Base-by-base conservation (phyloP, 2,113 vertebrate species). In the Poeciliopsis turrubarensis region DNA sequence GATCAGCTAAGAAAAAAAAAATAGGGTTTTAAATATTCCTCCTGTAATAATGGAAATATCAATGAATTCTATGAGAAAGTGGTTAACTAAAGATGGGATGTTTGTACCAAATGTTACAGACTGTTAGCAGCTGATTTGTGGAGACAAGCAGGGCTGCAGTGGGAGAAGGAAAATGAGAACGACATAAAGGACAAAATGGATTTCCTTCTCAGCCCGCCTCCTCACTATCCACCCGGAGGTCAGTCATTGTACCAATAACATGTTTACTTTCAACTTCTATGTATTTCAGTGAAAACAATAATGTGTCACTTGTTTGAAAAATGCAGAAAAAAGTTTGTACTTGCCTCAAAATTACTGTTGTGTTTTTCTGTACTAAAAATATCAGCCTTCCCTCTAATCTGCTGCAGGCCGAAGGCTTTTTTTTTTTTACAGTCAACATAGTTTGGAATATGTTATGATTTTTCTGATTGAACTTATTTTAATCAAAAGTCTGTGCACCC, bases 101-200 rank as follows among this genome's bases (percentile, higher is more conserved):
- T 62, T 47, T 1, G 10, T 27, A 29, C 27, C 34, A 0, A 8
- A 44, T n/a, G 3, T 67, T 87, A 73, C 91, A 99, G 98, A 83
- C 82, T 92, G 32, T 78, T 94, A 66, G 95, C 97, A 6, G 66
- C 90, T 72, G 90, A 92, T 82, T 95, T 97, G 1, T 99, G 98
- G 98, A 95, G 91, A 75, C 94, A 94, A 81, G 82, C 95, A 1
- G 98, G 98, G 2, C 83, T 94, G 44, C 97, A 97, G 72, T 99
- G 98, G 98, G 97, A 99, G 86, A 95, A 95, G 31, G 98, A 99
- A 88, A 99, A 99, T 10, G 96, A 98, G 83, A 95, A 96, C 0
- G 97, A 98, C 66, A 93, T 99, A 77, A 99, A 99, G 90, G 97
- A 99, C 91, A 99, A 98, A 86, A 93, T 97, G 89, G 95, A 99